Percentiles rank a stretch among this genome's conserved stretches.
Conservation (phyloP, 2,797 vertebrate genomes). For the Columba guinea region DNA sequence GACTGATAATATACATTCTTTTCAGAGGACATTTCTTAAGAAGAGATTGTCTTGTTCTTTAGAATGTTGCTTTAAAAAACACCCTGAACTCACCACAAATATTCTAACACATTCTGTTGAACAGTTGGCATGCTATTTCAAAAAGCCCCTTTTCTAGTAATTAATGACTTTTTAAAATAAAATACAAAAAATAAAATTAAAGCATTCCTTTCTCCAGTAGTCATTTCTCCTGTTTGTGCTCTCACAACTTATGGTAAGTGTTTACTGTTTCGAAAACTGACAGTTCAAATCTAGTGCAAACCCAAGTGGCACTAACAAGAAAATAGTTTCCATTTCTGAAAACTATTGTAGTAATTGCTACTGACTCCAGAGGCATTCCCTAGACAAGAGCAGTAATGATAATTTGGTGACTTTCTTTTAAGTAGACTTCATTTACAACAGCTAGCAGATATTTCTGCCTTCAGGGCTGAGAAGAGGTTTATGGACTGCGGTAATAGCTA, state of each 20-base stretch:
- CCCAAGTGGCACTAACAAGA: slow-evolving; percentile 50
- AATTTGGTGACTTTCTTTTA: slow-evolving; percentile 51
- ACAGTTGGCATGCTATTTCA: neutral
- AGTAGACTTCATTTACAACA: slow-evolving; percentile 40
- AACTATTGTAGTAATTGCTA: slow-evolving; percentile 57
- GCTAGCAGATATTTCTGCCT: slow-evolving; percentile 42
- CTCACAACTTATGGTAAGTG: neutral
- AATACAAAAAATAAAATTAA: neutral
- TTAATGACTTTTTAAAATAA: neutral
- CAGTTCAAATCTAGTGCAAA: slow-evolving; percentile 44
- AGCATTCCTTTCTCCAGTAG: neutral
- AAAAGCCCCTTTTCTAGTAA: neutral
- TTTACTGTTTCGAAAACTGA: slow-evolving; percentile 47
- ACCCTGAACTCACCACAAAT: neutral
- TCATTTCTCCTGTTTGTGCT: neutral
- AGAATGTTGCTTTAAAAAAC: neutral
- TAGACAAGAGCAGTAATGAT: slow-evolving; percentile 46
- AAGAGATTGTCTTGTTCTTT: neutral
- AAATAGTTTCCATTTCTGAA: slow-evolving; percentile 66
- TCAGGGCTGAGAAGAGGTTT: slow-evolving; percentile 7
- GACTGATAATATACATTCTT: neutral
- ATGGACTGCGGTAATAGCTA: slow-evolving; percentile 23
- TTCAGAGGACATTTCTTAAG: neutral
- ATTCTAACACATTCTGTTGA: neutral
- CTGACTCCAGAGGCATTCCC: slow-evolving; percentile 49